A percentile compares a stretch with the other conserved stretches of the same genome.
These are phyloP conservation scores for Drosophila pachea DNA, from an alignment of 1,140 invertebrate genomes.

Conservation along the genomic window DNA sequence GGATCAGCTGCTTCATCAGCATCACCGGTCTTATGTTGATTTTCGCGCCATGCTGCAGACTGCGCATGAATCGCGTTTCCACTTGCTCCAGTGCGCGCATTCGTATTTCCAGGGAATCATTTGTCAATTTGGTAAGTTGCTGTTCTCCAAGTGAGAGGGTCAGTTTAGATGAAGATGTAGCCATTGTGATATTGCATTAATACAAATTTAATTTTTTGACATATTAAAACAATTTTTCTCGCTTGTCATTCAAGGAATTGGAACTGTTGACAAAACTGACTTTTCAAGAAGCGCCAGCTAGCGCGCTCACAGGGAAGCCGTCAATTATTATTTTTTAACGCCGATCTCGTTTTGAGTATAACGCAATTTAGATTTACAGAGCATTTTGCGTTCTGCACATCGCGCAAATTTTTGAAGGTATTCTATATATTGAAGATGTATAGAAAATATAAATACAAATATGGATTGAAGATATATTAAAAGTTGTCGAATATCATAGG, in stretches of 20 bases:
- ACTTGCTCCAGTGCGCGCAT: slow-evolving; percentile 65
- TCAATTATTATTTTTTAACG: slow-evolving; percentile 4
- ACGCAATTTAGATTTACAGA: neutral
- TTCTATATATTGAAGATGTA: no score
- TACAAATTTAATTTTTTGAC: neutral
- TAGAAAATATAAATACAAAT: no score
- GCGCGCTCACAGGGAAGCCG: slow-evolving; percentile 24
- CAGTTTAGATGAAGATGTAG: slow-evolving; percentile 6
- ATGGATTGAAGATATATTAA: no score
- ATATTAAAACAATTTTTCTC: neutral
- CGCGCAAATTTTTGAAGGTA: no score
- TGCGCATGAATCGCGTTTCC: slow-evolving; percentile 52
- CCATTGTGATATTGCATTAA: slow-evolving; percentile 28
- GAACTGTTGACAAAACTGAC: neutral
- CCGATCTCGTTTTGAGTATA: slow-evolving; percentile 7
- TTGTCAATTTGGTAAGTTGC: slow-evolving; percentile 57
- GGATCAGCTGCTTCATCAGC: slow-evolving; percentile 71
- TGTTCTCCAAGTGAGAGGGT: slow-evolving; percentile 20
- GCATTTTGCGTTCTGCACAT: no score
- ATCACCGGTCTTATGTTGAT: slow-evolving; percentile 56
- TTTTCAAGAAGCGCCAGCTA: neutral
- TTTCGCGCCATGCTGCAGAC: slow-evolving; percentile 41
- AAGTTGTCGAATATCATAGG: no score
- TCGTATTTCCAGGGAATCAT: slow-evolving; percentile 66
- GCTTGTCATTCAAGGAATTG: neutral